Evolutionary conservation across 2,113 vertebrate genomes (phyloP).

Genomic region (Poeciliopsis retropinna): DNA sequence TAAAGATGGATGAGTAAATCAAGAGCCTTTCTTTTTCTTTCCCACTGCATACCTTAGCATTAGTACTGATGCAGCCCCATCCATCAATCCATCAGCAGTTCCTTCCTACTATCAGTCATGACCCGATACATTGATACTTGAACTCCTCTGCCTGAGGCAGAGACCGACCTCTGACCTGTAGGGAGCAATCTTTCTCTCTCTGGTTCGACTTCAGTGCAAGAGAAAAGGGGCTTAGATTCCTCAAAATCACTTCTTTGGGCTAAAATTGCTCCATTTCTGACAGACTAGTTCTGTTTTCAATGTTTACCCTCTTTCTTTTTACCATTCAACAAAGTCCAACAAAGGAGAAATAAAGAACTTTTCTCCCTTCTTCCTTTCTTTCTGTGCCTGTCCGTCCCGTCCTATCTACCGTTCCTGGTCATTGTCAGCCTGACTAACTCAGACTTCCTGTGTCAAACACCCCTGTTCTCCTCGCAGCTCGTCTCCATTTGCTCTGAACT

Average conservation of each 20-base stretch:
- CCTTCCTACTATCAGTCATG: not conserved
- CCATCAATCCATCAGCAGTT: not conserved
- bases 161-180: not conserved
- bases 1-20: not conserved
- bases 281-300: too few species aligned
- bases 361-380: not conserved
- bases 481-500: constrained; percentile 58
- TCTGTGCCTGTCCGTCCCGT: not conserved
- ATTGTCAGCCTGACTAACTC: constrained; percentile 34
- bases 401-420: constrained; percentile 30
- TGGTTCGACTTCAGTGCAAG: not conserved
- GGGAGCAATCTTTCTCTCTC: not conserved
- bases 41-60: not conserved
- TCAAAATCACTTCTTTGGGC: too few species aligned
- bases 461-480: constrained; percentile 41
- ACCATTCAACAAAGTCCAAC: not conserved
- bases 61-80: too few species aligned
- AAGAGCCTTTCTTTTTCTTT: not conserved
- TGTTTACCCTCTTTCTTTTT: too few species aligned
- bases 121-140: not conserved
- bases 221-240: not conserved
- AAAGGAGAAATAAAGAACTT: not conserved
- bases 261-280: too few species aligned
- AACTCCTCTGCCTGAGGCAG: not conserved
- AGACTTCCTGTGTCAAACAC: constrained; percentile 43